Conservation (phyloP, 2,888 invertebrate species). For the Theodoxus fluviatilis region DNA sequence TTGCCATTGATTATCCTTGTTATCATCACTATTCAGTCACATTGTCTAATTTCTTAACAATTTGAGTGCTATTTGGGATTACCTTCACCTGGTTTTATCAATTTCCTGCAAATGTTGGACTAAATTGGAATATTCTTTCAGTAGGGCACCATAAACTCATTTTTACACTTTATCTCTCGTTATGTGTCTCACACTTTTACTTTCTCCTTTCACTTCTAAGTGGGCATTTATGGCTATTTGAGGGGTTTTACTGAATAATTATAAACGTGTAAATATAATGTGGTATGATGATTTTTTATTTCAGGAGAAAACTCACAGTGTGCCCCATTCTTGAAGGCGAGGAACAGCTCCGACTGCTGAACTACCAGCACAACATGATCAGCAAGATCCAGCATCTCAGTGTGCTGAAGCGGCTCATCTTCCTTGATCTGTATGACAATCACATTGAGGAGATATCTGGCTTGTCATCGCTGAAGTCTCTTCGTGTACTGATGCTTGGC, state of each 20-base stretch:
- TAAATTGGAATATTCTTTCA: no score
- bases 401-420: constrained; percentile 81
- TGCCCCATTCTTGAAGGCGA: constrained; percentile 85
- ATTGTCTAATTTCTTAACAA: no score
- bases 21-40: no score
- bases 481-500: constrained; percentile 86
- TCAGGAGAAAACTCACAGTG: constrained; percentile 75
- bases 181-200: no score
- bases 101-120: no score
- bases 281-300: constrained; percentile 22
- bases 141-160: no score
- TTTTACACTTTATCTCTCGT: neutral
- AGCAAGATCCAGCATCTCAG: constrained; percentile 74
- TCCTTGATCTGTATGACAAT: constrained; percentile 93
- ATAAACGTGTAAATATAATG: neutral
- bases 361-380: constrained; percentile 90
- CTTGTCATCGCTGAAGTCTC: constrained; percentile 78
- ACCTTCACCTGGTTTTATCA: no score
- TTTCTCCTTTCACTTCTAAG: no score
- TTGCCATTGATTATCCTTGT: no score
- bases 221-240: no score
- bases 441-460: constrained; percentile 86
- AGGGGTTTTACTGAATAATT: neutral
- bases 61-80: no score
- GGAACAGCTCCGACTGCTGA: constrained; percentile 81